Percentiles rank a stretch among this genome's conserved stretches.
Conservation (phyloP, 2,113 vertebrate genomes). For the Alectura lathami region DNA sequence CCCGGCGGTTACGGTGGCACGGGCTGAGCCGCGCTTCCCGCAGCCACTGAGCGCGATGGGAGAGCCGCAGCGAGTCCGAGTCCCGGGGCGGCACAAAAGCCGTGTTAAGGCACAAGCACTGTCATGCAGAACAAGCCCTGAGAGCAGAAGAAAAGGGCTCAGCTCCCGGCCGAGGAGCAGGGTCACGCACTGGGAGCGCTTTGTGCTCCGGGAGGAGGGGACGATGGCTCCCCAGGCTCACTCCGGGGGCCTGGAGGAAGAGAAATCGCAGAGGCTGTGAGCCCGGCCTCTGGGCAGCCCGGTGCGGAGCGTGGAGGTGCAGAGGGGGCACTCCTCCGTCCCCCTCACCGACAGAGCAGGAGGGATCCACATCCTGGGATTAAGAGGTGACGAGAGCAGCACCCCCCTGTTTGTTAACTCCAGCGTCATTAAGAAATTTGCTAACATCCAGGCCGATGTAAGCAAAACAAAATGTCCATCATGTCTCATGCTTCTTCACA, state of each 20-base stretch:
- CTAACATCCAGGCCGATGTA: neutral
- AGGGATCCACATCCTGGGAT: neutral
- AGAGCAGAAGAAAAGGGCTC: slow-evolving; percentile 57
- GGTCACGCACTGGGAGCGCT: slow-evolving; percentile 55
- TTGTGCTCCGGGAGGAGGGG: slow-evolving; percentile 43
- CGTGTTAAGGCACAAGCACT: slow-evolving; percentile 56
- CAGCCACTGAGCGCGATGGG: slow-evolving; percentile 27
- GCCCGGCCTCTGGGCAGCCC: neutral
- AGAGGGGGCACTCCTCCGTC: neutral
- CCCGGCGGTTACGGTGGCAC: slow-evolving; percentile 24
- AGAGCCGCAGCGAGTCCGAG: slow-evolving; percentile 53
- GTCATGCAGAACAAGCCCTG: slow-evolving; percentile 68
- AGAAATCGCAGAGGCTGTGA: neutral
- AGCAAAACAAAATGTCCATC: neutral
- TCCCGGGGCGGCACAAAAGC: slow-evolving; percentile 54
- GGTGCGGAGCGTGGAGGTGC: neutral
- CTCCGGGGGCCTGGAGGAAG: neutral
- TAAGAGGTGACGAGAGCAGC: neutral
- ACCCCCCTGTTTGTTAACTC: neutral
- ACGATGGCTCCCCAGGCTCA: neutral
- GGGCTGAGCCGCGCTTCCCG: neutral
- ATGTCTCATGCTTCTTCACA: fast-evolving
- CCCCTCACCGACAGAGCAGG: neutral
- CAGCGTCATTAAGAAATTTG: neutral
- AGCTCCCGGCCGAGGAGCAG: slow-evolving; percentile 45